phyloP scores from a whole-genome alignment of 1,140 invertebrate genomes.

The Procambarus virginalis region DNA sequence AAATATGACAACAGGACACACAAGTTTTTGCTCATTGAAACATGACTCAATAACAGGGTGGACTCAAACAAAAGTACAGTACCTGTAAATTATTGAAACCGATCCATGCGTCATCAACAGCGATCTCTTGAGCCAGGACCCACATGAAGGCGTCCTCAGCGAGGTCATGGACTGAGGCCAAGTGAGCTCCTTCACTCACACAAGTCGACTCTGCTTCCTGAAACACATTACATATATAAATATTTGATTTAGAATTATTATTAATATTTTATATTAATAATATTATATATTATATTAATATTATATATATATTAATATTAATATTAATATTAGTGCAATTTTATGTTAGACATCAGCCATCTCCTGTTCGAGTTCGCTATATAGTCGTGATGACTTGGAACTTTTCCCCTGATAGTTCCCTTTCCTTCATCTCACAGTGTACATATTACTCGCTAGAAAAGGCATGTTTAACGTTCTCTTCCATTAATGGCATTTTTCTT shows the following conservation, averaged over 20 bases:
- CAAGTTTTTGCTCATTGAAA: no score
- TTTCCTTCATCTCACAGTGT: no score
- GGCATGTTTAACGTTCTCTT: no score
- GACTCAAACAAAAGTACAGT: background rate
- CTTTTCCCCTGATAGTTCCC: no score
- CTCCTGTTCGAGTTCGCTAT: no score
- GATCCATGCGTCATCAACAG: constrained; percentile 9
- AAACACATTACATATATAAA: background rate
- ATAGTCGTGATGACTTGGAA: no score
- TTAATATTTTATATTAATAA: background rate
- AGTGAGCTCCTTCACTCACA: constrained; percentile 30
- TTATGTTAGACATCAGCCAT: no score
- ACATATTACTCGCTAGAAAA: no score
- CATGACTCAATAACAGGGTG: background rate
- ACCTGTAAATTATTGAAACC: constrained; percentile 36
- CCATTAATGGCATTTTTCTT: no score
- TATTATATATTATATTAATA: background rate
- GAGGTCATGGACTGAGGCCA: constrained; percentile 22
- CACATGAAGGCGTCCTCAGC: constrained; percentile 42
- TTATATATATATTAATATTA: no score
- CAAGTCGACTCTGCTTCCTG: constrained; percentile 47
- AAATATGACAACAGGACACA: no score
- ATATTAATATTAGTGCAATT: background rate
- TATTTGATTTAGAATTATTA: background rate
- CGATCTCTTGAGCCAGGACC: constrained; percentile 21